Evolutionary conservation across 2,113 vertebrate genomes (phyloP), one percentile per base, ranked within the genome.

Genomic region (Dicerorhinus sumatrensis): DNA sequence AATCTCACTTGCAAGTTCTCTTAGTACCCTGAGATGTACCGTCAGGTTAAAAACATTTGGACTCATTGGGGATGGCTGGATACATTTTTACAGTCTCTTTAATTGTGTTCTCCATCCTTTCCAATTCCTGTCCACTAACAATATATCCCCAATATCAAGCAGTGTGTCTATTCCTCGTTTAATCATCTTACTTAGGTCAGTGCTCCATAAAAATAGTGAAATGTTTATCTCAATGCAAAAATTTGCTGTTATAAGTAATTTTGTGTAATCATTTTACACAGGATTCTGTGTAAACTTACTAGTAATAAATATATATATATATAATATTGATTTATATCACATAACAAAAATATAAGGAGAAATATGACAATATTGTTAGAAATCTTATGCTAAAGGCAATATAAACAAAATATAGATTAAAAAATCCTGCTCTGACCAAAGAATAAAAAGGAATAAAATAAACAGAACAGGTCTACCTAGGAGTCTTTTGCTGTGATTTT

Each of bases 201-300:
- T 92, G 48, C 65, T 92, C 14, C 58, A 85, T 92, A 94, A 73
- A 14, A 89, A 80, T 46, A 92, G 29, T 83, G 27, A 56, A 29
- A n/a, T 77, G 25, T 86, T 93, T 92, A 70, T 65, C n/a, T 83
- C 29, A 79, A 17, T 95, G 56, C 1, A 93, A 93, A 90, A 82
- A 70, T 56, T 72, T 63, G 3, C 9, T 51, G n/a, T 83, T 82
- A 31, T 69, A 46, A 69, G 25, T 77, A 92, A 89, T 84, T 70
- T 33, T 76, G 8, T 81, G 5, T 77, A 65, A 70, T 86, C 14
- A 46, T 72, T 86, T 75, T 51, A 67, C 5, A 79, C 6, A 58
- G 5, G 70, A 27, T 70, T 93, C 12, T 72, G 33, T 72, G 11
- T 91, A 69, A 95, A 79, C 29, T 60, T 86, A 27, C 87, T 95